Evolutionary conservation across 1,140 invertebrate genomes (phyloP).

Genomic region (Lanistes nyassanus): DNA sequence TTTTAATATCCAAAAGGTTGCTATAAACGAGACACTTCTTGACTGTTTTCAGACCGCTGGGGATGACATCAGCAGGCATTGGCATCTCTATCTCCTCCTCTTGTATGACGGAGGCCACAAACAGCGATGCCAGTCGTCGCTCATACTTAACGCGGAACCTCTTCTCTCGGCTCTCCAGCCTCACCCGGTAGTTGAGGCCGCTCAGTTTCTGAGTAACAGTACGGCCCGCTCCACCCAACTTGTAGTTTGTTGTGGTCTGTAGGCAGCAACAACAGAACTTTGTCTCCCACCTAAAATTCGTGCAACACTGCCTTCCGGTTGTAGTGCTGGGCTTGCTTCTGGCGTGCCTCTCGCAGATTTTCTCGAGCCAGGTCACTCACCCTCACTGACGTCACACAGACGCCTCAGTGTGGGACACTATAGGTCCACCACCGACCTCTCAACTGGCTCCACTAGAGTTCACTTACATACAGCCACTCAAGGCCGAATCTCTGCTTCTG

Average conservation of each 20-base stretch:
- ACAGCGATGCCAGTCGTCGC: no score
- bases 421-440: no score
- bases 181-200: neutral
- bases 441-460: no score
- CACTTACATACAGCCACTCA: no score
- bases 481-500: no score
- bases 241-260: conserved; percentile 32
- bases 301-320: conserved; percentile 16
- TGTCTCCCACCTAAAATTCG: conserved; percentile 28
- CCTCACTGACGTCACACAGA: no score
- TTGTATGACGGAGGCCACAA: neutral
- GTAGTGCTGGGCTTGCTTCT: conserved; percentile 10
- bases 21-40: no score
- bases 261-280: conserved; percentile 29
- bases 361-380: conserved; percentile 28
- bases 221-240: conserved; percentile 33
- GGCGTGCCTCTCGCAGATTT: neutral
- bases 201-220: neutral
- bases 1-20: no score
- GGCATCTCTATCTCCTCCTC: neutral
- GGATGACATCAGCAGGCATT: neutral
- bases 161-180: neutral
- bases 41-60: no score
- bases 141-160: neutral
- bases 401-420: no score